Percentiles rank a stretch among this genome's conserved stretches.
These are phyloP conservation scores for Falco naumanni DNA, from an alignment of 2,797 vertebrate genomes.

Conservation along the genomic window DNA sequence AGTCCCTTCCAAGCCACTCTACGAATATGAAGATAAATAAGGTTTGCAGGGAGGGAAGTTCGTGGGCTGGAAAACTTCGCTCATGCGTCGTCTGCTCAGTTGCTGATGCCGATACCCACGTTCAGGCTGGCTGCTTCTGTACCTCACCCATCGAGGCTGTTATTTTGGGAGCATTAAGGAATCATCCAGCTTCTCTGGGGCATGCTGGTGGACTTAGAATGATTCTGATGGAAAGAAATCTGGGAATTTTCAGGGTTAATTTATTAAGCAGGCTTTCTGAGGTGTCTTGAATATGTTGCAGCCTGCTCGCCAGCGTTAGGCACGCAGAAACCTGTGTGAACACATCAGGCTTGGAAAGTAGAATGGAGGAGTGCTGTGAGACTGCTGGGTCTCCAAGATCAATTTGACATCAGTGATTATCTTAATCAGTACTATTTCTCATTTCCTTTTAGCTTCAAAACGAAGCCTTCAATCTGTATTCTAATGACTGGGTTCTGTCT, in stretches of 20 bases:
- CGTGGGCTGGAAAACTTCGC: background rate
- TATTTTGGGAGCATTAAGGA: background rate
- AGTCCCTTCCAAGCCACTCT: too few species aligned
- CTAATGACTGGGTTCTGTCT: background rate
- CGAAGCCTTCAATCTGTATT: background rate
- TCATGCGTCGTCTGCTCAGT: background rate
- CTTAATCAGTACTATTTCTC: background rate
- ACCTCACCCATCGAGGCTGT: fast-evolving
- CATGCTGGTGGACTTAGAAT: background rate
- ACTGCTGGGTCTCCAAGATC: background rate
- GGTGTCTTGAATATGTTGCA: background rate
- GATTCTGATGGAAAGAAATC: background rate
- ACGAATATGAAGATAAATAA: background rate
- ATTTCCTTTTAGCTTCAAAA: background rate
- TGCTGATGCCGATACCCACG: background rate
- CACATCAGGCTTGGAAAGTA: background rate
- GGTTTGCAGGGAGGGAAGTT: background rate
- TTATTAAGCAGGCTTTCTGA: background rate
- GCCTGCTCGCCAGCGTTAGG: background rate
- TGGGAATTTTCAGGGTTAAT: background rate
- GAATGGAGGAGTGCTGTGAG: background rate
- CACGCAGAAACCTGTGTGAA: background rate
- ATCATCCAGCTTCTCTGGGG: background rate
- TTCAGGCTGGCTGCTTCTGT: background rate
- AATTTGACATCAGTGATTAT: background rate